These are phyloP conservation scores for Aphelenchoides besseyi DNA, from an alignment of 1,140 invertebrate genomes.

Conservation along the genomic window DNA sequence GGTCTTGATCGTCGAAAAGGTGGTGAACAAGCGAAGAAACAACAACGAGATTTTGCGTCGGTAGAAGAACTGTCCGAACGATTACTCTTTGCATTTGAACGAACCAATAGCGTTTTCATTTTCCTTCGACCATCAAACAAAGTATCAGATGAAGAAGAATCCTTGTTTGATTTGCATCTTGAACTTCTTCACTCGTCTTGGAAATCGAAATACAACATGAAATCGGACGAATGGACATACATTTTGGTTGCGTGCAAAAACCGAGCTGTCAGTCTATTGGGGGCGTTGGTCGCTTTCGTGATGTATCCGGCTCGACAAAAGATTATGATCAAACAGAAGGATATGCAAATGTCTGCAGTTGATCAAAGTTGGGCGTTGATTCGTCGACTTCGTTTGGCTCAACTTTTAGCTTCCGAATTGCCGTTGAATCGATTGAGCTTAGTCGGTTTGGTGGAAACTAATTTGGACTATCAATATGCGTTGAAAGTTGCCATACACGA, in stretches of 20 bases:
- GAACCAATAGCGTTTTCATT: constrained; percentile 37
- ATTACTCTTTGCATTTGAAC: constrained; percentile 32
- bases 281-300: constrained; percentile 46
- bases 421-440: constrained; percentile 22
- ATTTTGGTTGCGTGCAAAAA: constrained; percentile 34
- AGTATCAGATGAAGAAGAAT: constrained; percentile 36
- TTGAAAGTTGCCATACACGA: constrained; percentile 48
- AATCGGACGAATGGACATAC: constrained; percentile 37
- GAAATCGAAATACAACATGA: constrained; percentile 10
- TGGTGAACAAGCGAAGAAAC: not conserved
- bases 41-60: constrained; percentile 26
- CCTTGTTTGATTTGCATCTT: constrained; percentile 31
- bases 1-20: not conserved
- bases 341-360: not conserved
- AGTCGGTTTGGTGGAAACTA: constrained; percentile 37
- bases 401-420: constrained; percentile 32
- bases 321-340: not conserved
- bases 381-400: constrained; percentile 39
- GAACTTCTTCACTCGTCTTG: constrained; percentile 38
- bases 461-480: constrained; percentile 48
- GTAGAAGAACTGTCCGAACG: constrained; percentile 36
- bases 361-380: constrained; percentile 29
- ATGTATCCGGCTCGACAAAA: constrained; percentile 38
- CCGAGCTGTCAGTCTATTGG: constrained; percentile 37
- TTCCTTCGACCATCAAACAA: constrained; percentile 30